Evolutionary conservation across 2,888 invertebrate species (phyloP).

Genomic region (Aphodius granarius): DNA sequence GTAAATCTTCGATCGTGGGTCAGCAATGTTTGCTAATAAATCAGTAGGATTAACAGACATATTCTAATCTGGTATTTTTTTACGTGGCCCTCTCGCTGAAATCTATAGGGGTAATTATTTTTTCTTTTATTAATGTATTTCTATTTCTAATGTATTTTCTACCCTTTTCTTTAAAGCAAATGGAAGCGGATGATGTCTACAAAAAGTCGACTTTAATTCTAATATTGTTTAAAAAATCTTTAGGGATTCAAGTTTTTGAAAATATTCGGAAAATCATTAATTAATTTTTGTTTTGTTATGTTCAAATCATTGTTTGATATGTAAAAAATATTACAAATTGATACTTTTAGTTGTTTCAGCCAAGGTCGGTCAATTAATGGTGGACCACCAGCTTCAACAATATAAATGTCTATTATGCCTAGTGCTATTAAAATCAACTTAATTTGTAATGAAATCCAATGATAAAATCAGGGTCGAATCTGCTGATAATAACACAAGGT

Average conservation of each 20-base stretch:
- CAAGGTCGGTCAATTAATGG: background rate
- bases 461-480: background rate
- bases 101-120: too few species aligned
- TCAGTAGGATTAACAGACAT: conserved; percentile 22
- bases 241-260: background rate
- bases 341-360: background rate
- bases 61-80: background rate
- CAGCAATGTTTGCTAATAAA: conserved; percentile 27
- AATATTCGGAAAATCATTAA: background rate
- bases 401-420: background rate
- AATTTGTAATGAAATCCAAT: background rate
- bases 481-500: background rate
- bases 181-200: background rate
- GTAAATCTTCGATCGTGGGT: conserved; percentile 28
- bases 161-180: background rate
- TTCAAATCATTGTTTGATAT: background rate
- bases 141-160: too few species aligned
- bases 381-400: background rate
- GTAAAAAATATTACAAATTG: background rate
- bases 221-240: background rate
- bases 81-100: too few species aligned
- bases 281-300: background rate
- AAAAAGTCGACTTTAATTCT: background rate
- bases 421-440: background rate
- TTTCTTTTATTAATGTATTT: too few species aligned